Evolutionary conservation across 2,113 vertebrate genomes (phyloP).

Genomic region (Oreochromis tanganicae): DNA sequence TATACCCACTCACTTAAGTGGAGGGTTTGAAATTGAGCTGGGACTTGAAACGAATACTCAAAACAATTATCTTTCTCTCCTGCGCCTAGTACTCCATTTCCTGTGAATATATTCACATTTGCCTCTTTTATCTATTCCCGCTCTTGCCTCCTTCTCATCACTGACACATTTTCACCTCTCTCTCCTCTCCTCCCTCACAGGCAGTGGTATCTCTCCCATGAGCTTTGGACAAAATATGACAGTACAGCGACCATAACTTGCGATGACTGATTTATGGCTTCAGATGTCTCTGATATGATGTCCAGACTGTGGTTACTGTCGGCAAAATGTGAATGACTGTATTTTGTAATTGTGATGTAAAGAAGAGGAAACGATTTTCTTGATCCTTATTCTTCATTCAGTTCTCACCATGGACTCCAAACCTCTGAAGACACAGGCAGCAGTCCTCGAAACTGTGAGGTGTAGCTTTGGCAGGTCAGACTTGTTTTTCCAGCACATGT

Average conservation of each 20-base stretch:
- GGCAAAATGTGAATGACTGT: background rate
- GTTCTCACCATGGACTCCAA: background rate
- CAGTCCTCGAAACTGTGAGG: background rate
- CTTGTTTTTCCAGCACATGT: background rate
- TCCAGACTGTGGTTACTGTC: background rate
- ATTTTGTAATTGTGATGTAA: background rate
- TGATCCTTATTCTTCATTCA: background rate
- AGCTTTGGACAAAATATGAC: constrained; percentile 8
- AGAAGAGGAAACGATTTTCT: background rate
- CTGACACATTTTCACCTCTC: constrained; percentile 16
- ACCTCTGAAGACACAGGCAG: background rate
- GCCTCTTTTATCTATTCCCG: background rate
- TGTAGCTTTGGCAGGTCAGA: background rate
- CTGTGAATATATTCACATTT: constrained; percentile 55
- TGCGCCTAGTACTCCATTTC: constrained; percentile 52
- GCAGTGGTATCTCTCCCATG: background rate
- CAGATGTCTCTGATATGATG: background rate
- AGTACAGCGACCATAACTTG: background rate
- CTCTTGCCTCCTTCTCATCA: background rate
- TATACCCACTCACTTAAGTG: constrained; percentile 52
- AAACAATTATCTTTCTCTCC: constrained; percentile 66
- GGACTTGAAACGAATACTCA: constrained; percentile 63
- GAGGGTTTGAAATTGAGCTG: constrained; percentile 67
- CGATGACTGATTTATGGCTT: background rate
- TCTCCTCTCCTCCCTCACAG: background rate